phyloP scores from a whole-genome alignment of 1,140 invertebrate species.

The Coenobita brevimanus region DNA sequence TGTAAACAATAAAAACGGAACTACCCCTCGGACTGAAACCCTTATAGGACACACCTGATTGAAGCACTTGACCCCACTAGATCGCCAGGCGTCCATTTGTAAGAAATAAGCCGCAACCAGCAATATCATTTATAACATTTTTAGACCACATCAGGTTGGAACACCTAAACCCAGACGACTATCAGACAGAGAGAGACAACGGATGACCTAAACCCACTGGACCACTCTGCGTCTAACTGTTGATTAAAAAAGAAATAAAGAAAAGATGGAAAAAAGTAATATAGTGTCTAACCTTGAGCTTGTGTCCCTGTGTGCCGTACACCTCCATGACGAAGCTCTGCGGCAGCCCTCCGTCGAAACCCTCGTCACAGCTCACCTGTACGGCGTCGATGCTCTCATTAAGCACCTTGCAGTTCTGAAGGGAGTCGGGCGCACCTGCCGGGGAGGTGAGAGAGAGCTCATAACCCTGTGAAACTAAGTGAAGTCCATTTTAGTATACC shows the following conservation, averaged over 20 bases:
- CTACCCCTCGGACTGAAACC: too few species aligned
- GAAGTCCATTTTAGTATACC: background rate
- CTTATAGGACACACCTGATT: too few species aligned
- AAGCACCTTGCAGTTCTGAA: constrained; percentile 88
- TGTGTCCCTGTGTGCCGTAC: constrained; percentile 60
- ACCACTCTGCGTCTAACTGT: background rate
- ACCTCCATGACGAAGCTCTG: constrained; percentile 80
- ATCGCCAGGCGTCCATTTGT: too few species aligned
- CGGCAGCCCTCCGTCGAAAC: constrained; percentile 89
- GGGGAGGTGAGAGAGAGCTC: background rate
- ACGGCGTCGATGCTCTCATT: constrained; percentile 89
- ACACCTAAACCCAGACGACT: too few species aligned
- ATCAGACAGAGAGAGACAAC: too few species aligned
- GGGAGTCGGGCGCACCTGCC: constrained; percentile 81
- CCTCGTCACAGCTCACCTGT: constrained; percentile 83
- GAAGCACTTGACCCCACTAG: too few species aligned
- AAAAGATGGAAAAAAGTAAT: background rate
- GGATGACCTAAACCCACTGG: background rate
- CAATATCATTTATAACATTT: too few species aligned
- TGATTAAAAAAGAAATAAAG: background rate
- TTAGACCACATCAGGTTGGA: too few species aligned
- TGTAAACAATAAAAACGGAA: too few species aligned
- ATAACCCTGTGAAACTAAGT: background rate
- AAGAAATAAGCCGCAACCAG: too few species aligned
- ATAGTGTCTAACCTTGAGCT: constrained; percentile 54